phyloP scores from a whole-genome alignment of 2,113 vertebrate species.

The Sakesphorus luctuosus region DNA sequence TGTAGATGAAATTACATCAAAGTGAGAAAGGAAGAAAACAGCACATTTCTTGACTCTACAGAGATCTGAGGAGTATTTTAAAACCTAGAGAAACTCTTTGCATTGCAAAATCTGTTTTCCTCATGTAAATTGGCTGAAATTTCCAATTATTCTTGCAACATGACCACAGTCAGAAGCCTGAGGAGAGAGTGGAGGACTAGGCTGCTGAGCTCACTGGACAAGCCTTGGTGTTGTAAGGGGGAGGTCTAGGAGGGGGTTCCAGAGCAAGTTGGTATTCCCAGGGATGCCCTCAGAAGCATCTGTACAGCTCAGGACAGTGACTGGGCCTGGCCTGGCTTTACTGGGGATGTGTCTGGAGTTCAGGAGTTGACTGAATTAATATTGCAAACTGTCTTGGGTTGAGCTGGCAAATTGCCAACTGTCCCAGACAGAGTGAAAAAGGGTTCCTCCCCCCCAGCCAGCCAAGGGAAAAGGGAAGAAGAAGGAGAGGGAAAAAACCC shows the following conservation, averaged over 20 bases:
- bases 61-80: neutral
- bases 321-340: neutral
- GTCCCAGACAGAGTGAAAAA: too few relatives aligned
- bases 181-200: neutral
- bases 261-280: neutral
- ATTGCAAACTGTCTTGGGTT: too few relatives aligned
- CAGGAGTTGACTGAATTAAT: neutral
- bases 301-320: neutral
- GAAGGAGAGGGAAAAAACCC: too few relatives aligned
- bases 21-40: neutral
- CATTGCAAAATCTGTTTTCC: neutral
- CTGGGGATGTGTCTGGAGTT: neutral
- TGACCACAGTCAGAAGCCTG: neutral
- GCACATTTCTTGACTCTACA: neutral
- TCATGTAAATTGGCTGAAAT: neutral
- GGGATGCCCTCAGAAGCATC: neutral
- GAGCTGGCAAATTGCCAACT: too few relatives aligned
- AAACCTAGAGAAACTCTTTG: neutral
- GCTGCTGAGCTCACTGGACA: neutral
- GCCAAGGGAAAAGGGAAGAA: too few relatives aligned
- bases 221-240: neutral
- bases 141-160: neutral
- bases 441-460: too few relatives aligned
- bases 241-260: neutral
- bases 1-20: neutral